Evolutionary conservation across 2,888 invertebrate genomes (phyloP), one percentile per base, ranked within the genome.

Genomic region (Geotrupes spiniger): DNA sequence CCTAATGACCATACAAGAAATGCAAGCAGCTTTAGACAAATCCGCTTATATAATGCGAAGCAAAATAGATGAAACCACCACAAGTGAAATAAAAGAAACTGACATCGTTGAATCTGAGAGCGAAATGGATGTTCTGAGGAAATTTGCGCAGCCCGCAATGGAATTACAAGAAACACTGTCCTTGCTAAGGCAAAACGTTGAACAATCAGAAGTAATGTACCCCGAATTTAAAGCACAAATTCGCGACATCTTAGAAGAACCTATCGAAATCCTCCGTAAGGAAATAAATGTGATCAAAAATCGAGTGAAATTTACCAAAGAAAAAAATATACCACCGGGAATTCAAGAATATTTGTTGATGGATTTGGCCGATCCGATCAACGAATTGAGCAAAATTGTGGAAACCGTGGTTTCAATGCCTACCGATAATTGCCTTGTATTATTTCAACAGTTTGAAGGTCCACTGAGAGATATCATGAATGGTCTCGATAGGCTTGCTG

Each of bases 281-380:
- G 70, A 71, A 61, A 57, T 71, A 2, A 59, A 63, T 51, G 50
- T 61, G 2, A 57, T 69, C 2, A 67, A 69, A 42, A 69, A 65
- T 52, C 62, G 66, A 56, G 64, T 70, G 16, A 63, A 67, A 50
- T 63, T 68, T 36, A 59, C 68, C n/a, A 61, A 63, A 6, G 52
- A 53, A 4, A 72, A 69, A 55, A 64, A 66, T 4, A 33, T 68
- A 15, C 57, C 63, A 5, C 72, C 73, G 54, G 72, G 72, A 50
- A 46, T 73, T 14, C 62, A 72, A 56, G 78, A 82, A 48, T 79
- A 81, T 46, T 76, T 84, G 25, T 76, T 85, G 45, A 83, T 85
- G 62, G 78, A 79, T 42, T 78, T 85, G 0, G 78, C 81, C 58
- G 78, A 80, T 10, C 81, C 84, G 0, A 74, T 84, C n/a, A 73